These are phyloP conservation scores for Sinella curviseta DNA, from an alignment of 1,140 invertebrate species.

Conservation along the genomic window DNA sequence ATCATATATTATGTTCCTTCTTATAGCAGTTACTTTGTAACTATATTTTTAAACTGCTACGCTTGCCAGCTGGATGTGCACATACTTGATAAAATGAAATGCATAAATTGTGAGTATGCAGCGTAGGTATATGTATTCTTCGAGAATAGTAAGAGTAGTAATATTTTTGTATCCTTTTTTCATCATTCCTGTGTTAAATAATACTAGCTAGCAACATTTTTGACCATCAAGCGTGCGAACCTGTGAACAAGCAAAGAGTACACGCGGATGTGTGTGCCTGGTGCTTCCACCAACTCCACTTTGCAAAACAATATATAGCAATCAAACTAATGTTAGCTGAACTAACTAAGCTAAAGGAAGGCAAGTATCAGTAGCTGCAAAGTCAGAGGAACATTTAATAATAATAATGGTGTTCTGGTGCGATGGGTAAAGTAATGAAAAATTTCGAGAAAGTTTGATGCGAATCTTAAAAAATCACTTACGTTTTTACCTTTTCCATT, in stretches of 20 bases:
- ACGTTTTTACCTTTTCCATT: too few relatives aligned
- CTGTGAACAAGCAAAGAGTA: neutral
- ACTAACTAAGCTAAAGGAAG: too few relatives aligned
- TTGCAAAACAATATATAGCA: too few relatives aligned
- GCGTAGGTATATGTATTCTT: too few relatives aligned
- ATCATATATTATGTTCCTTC: neutral
- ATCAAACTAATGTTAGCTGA: too few relatives aligned
- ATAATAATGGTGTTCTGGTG: neutral
- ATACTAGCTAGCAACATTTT: neutral
- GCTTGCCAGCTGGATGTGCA: too few relatives aligned
- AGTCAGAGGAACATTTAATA: neutral
- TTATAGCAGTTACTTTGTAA: too few relatives aligned
- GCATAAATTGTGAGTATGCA: too few relatives aligned
- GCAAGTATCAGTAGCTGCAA: neutral
- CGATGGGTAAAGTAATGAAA: neutral
- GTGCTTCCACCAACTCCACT: neutral
- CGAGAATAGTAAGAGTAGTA: too few relatives aligned
- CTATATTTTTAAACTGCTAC: too few relatives aligned
- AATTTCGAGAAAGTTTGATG: constrained; percentile 14
- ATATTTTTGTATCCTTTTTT: too few relatives aligned
- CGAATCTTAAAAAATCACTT: neutral
- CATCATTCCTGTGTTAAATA: too few relatives aligned
- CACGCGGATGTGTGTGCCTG: neutral
- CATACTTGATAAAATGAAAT: neutral
- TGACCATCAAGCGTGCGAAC: neutral